Evolutionary conservation across 2,888 invertebrate genomes (phyloP), one percentile per base, ranked within the genome.

Genomic region (Cabera pusaria): DNA sequence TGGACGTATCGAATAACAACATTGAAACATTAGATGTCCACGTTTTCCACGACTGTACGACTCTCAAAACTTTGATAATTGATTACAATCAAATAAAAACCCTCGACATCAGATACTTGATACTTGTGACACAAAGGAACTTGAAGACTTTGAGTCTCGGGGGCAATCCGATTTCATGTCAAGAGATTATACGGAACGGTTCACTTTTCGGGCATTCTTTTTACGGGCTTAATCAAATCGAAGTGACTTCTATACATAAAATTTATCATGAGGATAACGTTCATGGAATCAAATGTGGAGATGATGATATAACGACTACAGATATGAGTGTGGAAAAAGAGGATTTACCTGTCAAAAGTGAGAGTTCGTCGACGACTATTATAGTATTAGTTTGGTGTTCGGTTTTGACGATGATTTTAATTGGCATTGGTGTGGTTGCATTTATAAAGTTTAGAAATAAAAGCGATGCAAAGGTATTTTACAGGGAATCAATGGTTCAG

Each of bases 231-330:
- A 52, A 59, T 25, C 58, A 64, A 7, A 57, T 84, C 1, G 70
- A 75, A 44, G 70, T 87, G 1, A 86, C 86, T 7, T 77, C 86
- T 3, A 62, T 83, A 6, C 63, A 87, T 39, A 82, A 83, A 56
- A 60, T 85, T 28, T 85, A 69, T 48, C 80, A 86, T 16, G 85
- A 85, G 40, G 87, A 87, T 29, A 87, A 87, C 49, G 87, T 85
- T 0, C 69, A 83, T 44, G 86, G 86, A 4, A 86, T 87, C 9
- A 66, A 64, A 53, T 87, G 86, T 62, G 86, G 87, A 1, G 68
- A 73, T 25, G 45, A 44, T 6, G 46, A 42, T 10, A 17, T 44
- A 23, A 43, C 34, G 6, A 47, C 56, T 4, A 51, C 46, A 16
- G 31, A 16, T 9, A 39, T 38, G 17, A 1, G 11, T 10, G 42